Base-by-base conservation (phyloP, 2,113 vertebrate species). In the Megaptera novaeangliae region DNA sequence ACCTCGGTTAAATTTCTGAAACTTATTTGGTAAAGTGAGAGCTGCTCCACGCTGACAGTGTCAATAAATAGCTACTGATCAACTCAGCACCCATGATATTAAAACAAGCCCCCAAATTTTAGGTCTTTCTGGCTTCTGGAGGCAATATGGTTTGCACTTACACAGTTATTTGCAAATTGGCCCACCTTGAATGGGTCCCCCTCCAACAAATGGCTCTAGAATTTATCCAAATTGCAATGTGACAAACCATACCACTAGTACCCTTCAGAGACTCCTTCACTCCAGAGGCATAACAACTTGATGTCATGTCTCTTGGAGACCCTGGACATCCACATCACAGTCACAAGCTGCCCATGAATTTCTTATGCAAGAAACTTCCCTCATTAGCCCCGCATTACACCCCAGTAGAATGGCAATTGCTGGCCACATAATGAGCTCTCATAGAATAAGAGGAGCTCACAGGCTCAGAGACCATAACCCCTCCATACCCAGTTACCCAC, bases 131-230 rank as follows among this genome's bases (percentile, higher is more conserved):
- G 17, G 1, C 41, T 36, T 91, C 57, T 63, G 1, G 44, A 90
- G 18, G 21, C 34, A 36, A 49, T 2, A 49, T 20, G 3, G 10
- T 75, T 36, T 52, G 34, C 15, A 57, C 31, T 68, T 78, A 46
- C 14, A 59, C 2, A 34, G 7, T 66, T 92, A 27, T 4, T 61
- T n/a, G 36, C 1, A 77, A 91, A 44, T 21, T 49, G 12, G 15
- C 12, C 1, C 21, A 61, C 17, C 1, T 15, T 81, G 17, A 68
- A 81, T 78, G 14, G 8, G 4, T 8, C 2, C 0, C 2, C 10
- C 4, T 69, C 7, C 12, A 59, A 25, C 1, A 88, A n/a, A 78
- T 13, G 34, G 1, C 11, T 81, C 39, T 23, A 74, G 10, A 81
- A 46, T 46, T 11, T 61, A 36, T 68, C 21, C 2, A 55, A 34